Conservation (phyloP, 2,113 vertebrate genomes). For the Hoplias malabaricus region DNA sequence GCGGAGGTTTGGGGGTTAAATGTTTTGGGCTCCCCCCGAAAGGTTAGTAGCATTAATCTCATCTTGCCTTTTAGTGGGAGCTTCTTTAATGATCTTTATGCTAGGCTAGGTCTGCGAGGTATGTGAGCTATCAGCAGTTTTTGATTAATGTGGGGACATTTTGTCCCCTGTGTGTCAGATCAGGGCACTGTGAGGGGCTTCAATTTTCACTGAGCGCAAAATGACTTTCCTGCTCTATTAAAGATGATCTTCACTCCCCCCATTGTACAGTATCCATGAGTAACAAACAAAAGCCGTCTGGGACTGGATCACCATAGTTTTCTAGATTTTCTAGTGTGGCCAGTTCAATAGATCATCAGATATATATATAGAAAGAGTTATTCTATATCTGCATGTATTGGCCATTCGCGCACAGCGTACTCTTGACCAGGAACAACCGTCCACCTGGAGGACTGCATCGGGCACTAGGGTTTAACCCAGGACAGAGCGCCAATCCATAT, state of each 20-base stretch:
- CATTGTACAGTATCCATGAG: background rate
- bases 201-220: constrained; percentile 16
- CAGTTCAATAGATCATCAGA: no score
- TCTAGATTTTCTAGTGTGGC: no score
- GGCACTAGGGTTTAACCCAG: no score
- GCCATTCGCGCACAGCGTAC: no score
- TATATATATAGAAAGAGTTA: no score
- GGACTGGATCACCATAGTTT: background rate
- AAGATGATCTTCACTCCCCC: constrained; percentile 22
- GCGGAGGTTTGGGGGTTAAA: background rate
- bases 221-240: constrained; percentile 31
- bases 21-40: constrained; percentile 2
- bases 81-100: constrained; percentile 25
- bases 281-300: background rate
- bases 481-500: no score
- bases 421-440: no score
- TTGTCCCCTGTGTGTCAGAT: constrained; percentile 13
- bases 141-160: constrained; percentile 37
- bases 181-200: background rate
- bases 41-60: background rate
- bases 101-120: constrained; percentile 9
- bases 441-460: no score
- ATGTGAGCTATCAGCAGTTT: background rate
- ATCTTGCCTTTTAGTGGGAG: background rate
- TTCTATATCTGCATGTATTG: background rate